A percentile compares a stretch with the other conserved stretches of the same genome.
Evolutionary conservation across 2,888 invertebrate species (phyloP).

Genomic region (Caenorhabditis drosophilae): DNA sequence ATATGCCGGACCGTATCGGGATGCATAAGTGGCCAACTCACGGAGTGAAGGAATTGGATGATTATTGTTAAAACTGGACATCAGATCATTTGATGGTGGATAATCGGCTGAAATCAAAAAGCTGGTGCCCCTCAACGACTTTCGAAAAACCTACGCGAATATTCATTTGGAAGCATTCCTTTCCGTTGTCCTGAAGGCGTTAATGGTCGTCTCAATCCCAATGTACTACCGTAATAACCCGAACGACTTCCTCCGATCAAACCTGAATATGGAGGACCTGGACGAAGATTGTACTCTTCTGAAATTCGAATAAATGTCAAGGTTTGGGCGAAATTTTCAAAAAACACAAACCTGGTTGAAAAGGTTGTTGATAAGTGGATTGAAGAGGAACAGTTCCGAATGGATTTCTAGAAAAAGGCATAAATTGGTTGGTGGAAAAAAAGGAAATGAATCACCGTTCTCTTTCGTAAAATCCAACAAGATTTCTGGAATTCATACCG

Average conservation of each 20-base stretch:
- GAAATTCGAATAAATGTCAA: too few species aligned
- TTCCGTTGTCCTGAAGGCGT: slow-evolving; percentile 6
- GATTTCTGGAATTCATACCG: slow-evolving; percentile 1
- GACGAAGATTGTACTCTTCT: slow-evolving; percentile 31
- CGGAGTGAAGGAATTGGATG: slow-evolving; percentile 21
- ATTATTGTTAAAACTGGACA: slow-evolving; percentile 31
- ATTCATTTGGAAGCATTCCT: slow-evolving; percentile 22
- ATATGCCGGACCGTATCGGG: slow-evolving; percentile 30
- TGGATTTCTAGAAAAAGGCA: slow-evolving; percentile 15
- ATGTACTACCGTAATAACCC: slow-evolving; percentile 33
- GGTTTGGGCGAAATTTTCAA: too few species aligned
- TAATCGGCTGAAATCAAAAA: slow-evolving; percentile 16
- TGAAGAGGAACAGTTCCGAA: slow-evolving; percentile 25
- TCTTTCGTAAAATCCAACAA: slow-evolving; percentile 18
- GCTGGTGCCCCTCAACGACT: not conserved
- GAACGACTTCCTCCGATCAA: slow-evolving; percentile 30
- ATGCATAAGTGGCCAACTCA: slow-evolving; percentile 32
- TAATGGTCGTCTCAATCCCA: slow-evolving; percentile 30
- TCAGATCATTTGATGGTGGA: slow-evolving; percentile 33
- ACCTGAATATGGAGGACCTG: slow-evolving; percentile 32
- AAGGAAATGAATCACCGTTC: slow-evolving; percentile 1
- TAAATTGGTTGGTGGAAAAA: too few species aligned
- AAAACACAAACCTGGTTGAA: too few species aligned
- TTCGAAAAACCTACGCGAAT: slow-evolving; percentile 17
- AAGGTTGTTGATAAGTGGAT: not conserved